phyloP scores from a whole-genome alignment of 2,797 vertebrate genomes.

The Monodelphis domestica region DNA sequence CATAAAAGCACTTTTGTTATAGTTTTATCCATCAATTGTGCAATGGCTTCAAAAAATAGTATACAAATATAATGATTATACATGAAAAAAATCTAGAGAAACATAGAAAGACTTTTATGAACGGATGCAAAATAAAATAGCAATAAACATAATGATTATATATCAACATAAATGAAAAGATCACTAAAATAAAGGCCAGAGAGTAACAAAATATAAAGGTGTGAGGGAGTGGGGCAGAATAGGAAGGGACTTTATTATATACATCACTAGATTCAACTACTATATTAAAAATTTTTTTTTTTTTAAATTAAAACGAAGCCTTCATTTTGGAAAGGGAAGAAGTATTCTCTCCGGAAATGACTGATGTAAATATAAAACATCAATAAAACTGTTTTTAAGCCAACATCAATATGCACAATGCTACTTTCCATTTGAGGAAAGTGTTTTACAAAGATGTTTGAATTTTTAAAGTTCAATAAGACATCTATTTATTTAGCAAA shows the following conservation, averaged over 20 bases:
- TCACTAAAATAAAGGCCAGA: neutral
- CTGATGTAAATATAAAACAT: neutral
- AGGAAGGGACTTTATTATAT: too few species aligned
- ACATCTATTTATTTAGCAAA: conserved; percentile 8
- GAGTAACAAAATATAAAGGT: too few species aligned
- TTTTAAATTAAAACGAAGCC: neutral
- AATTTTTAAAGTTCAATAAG: conserved; percentile 29
- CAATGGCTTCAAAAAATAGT: neutral
- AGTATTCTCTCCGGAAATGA: neutral
- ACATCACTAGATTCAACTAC: neutral
- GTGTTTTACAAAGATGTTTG: neutral
- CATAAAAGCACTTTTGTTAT: neutral
- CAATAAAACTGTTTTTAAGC: neutral
- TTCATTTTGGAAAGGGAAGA: neutral
- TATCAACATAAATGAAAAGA: neutral
- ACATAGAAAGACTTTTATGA: neutral
- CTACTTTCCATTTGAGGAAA: neutral
- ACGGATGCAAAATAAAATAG: neutral
- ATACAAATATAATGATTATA: neutral
- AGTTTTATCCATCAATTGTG: neutral
- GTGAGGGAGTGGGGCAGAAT: too few species aligned
- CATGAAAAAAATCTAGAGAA: neutral
- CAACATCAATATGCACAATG: neutral
- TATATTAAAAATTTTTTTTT: neutral
- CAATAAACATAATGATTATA: neutral